Percentiles rank a stretch among this genome's conserved stretches.
These are phyloP conservation scores for Tethea ocularis DNA, from an alignment of 2,888 invertebrate genomes.

Conservation along the genomic window DNA sequence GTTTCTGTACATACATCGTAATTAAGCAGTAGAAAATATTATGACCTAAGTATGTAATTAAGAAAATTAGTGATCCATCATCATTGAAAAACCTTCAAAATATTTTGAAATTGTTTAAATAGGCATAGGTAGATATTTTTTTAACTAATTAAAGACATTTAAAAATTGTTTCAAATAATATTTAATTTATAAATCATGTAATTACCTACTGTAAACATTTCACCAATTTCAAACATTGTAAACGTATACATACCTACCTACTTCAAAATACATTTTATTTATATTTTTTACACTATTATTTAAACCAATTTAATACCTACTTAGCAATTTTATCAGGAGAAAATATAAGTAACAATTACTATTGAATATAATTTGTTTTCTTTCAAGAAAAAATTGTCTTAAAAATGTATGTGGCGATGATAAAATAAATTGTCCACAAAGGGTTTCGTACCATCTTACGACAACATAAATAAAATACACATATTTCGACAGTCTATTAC, in stretches of 20 bases:
- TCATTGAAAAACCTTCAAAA: background rate
- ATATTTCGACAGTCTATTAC: too few relatives aligned
- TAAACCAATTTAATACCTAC: slow-evolving; percentile 49
- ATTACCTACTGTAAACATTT: background rate
- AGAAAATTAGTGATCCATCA: slow-evolving; percentile 23
- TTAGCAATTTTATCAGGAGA: slow-evolving; percentile 61
- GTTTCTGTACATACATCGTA: slow-evolving; percentile 60
- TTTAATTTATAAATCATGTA: too few relatives aligned
- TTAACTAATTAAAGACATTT: background rate
- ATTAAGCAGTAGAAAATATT: slow-evolving; percentile 53
- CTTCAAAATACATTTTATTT: slow-evolving; percentile 51
- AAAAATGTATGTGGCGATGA: too few relatives aligned
- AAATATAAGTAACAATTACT: slow-evolving; percentile 72
- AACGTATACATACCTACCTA: slow-evolving; percentile 25
- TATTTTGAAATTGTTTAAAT: background rate
- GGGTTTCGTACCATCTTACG: too few relatives aligned
- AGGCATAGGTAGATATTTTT: background rate
- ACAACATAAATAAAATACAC: too few relatives aligned
- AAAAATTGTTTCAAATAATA: background rate
- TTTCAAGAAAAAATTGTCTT: slow-evolving; percentile 14
- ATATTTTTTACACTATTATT: slow-evolving; percentile 64
- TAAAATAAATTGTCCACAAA: too few relatives aligned
- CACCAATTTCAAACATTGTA: background rate
- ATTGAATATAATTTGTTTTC: slow-evolving; percentile 50
- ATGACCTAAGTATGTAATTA: slow-evolving; percentile 29